phyloP scores from a whole-genome alignment of 2,888 invertebrate species.

The Yponomeuta plumbellus region DNA sequence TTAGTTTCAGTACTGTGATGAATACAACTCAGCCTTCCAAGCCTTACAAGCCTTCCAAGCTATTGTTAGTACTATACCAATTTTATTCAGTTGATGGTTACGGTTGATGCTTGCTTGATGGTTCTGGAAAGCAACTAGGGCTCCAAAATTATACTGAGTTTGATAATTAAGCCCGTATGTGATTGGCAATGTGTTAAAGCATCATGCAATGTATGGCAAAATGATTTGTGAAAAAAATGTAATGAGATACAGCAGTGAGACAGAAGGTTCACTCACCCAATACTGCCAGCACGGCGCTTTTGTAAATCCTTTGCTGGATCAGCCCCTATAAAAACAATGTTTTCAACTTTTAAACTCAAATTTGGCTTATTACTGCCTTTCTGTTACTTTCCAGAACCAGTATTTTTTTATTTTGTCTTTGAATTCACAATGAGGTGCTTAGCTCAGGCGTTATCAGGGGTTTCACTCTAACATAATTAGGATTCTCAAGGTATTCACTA shows the following conservation, averaged over 20 bases:
- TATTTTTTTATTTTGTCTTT: neutral
- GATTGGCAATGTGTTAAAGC: neutral
- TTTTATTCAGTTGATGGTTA: neutral
- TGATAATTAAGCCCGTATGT: neutral
- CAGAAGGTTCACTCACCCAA: conserved; percentile 79
- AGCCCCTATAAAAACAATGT: conserved; percentile 77
- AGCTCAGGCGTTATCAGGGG: too few relatives aligned
- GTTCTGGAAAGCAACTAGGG: conserved; percentile 14
- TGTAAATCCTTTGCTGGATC: conserved; percentile 88
- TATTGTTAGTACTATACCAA: too few relatives aligned
- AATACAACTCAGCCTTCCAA: too few relatives aligned
- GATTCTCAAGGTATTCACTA: too few relatives aligned
- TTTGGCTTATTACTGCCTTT: neutral
- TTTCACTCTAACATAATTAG: too few relatives aligned
- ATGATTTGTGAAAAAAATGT: neutral
- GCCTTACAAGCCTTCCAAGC: too few relatives aligned
- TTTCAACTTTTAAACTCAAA: conserved; percentile 14
- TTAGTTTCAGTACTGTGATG: too few relatives aligned
- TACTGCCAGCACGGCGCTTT: conserved; percentile 86
- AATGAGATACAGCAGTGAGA: conserved; percentile 7
- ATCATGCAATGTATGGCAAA: conserved; percentile 9
- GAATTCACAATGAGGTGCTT: neutral
- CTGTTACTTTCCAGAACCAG: conserved; percentile 15
- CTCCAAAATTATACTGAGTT: neutral
- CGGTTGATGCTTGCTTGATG: neutral